Evolutionary conservation across 2,888 invertebrate genomes (phyloP).

Genomic region (Craniophora ligustri): DNA sequence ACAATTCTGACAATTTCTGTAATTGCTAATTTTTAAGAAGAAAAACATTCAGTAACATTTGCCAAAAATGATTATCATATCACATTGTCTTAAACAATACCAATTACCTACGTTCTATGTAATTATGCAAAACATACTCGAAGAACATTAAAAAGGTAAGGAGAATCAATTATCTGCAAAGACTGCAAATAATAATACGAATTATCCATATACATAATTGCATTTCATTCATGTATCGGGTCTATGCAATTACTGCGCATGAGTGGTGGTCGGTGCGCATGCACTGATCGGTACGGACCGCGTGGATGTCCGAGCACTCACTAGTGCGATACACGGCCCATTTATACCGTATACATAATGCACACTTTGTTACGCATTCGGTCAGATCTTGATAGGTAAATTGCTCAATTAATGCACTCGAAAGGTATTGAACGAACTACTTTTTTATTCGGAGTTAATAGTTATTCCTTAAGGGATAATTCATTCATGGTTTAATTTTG

Average conservation of each 20-base stretch:
- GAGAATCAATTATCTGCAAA: slow-evolving; percentile 20
- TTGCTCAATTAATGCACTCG: slow-evolving; percentile 49
- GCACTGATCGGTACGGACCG: slow-evolving; percentile 45
- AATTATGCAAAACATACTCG: background rate
- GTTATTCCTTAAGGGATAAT: too few relatives aligned
- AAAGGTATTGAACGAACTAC: slow-evolving; percentile 26
- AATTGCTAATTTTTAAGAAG: too few relatives aligned
- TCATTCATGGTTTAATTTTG: background rate
- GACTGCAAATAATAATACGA: slow-evolving; percentile 20
- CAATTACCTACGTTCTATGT: too few relatives aligned
- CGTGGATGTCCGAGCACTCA: slow-evolving; percentile 62
- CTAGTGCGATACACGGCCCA: slow-evolving; percentile 58
- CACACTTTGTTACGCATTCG: slow-evolving; percentile 36
- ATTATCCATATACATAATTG: slow-evolving; percentile 35
- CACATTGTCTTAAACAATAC: too few relatives aligned
- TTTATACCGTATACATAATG: slow-evolving; percentile 51
- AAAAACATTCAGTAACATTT: too few relatives aligned
- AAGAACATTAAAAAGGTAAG: slow-evolving; percentile 1
- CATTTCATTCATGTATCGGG: slow-evolving; percentile 54
- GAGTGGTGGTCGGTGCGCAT: slow-evolving; percentile 18
- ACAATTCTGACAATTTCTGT: too few relatives aligned
- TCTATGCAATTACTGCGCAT: slow-evolving; percentile 50
- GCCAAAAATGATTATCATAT: too few relatives aligned
- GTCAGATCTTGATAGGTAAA: slow-evolving; percentile 47
- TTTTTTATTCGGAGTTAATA: slow-evolving; percentile 16